Evolutionary conservation across 2,797 vertebrate species (phyloP).

Genomic region (Brachyalestes nurse): DNA sequence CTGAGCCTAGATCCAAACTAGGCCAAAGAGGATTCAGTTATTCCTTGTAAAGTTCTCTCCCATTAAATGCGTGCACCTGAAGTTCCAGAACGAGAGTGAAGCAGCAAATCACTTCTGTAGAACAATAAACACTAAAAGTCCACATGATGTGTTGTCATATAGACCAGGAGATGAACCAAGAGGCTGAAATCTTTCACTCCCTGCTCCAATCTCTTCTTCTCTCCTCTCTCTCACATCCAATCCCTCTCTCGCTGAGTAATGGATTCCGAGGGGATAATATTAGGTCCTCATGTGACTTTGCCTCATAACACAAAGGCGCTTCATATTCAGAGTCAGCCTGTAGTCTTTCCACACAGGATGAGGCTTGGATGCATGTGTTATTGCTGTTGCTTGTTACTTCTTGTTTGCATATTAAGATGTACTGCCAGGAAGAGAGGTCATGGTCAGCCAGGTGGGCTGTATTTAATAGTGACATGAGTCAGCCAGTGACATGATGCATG

Average conservation of each 20-base stretch:
- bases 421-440: background rate
- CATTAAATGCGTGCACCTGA: slow-evolving; percentile 1
- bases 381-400: background rate
- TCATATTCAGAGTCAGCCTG: slow-evolving; percentile 41
- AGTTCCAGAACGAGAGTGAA: background rate
- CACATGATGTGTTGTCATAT: background rate
- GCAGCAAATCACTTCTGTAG: background rate
- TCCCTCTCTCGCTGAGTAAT: slow-evolving; percentile 70
- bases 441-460: background rate
- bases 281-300: slow-evolving; percentile 57
- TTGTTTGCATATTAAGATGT: background rate
- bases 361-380: background rate
- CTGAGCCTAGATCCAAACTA: too few relatives aligned
- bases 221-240: slow-evolving; percentile 40
- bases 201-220: slow-evolving; percentile 6
- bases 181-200: slow-evolving; percentile 9
- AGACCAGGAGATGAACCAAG: background rate
- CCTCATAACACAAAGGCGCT: slow-evolving; percentile 51
- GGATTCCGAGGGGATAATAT: slow-evolving; percentile 57
- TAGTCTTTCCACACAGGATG: slow-evolving; percentile 31
- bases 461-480: too few relatives aligned
- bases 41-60: too few relatives aligned
- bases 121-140: background rate
- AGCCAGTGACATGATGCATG: background rate
- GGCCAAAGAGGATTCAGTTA: background rate